These are phyloP conservation scores for Dilophus febrilis DNA, from an alignment of 2,888 invertebrate species.

Conservation along the genomic window DNA sequence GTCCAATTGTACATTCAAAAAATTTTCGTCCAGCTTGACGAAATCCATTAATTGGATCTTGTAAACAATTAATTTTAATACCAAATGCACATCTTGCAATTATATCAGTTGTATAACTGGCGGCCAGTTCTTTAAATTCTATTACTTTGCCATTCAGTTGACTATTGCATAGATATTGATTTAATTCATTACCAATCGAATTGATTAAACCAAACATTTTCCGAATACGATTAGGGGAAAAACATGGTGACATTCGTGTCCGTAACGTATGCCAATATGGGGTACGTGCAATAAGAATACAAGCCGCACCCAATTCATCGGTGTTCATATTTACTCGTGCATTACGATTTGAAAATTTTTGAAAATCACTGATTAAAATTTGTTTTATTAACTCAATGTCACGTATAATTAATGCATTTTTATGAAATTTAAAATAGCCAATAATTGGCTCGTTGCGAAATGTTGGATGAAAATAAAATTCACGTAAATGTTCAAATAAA, in stretches of 20 bases:
- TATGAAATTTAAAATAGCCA: constrained; percentile 28
- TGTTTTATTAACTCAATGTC: constrained; percentile 31
- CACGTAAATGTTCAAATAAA: constrained; percentile 22
- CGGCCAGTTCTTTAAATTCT: constrained; percentile 21
- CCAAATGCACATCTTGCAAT: constrained; percentile 27
- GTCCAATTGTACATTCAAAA: constrained; percentile 13
- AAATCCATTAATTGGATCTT: constrained; percentile 23
- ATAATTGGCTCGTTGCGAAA: constrained; percentile 19
- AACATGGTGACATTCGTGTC: constrained; percentile 30
- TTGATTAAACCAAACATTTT: constrained; percentile 25
- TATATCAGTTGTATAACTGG: constrained; percentile 22
- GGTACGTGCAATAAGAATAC: constrained; percentile 30
- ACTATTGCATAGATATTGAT: too few species aligned
- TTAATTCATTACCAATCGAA: constrained; percentile 14
- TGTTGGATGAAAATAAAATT: constrained; percentile 22
- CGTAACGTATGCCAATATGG: constrained; percentile 30
- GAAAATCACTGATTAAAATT: constrained; percentile 31
- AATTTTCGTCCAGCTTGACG: constrained; percentile 17
- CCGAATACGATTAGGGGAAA: constrained; percentile 28
- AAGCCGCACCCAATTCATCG: constrained; percentile 26
- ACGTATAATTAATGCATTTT: constrained; percentile 27
- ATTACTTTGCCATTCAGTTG: constrained; percentile 11
- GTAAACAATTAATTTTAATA: constrained; percentile 20
- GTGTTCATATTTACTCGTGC: constrained; percentile 17
- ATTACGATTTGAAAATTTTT: constrained; percentile 26